Conservation (phyloP, 2,888 invertebrate species). For the Diarsia dahlii region DNA sequence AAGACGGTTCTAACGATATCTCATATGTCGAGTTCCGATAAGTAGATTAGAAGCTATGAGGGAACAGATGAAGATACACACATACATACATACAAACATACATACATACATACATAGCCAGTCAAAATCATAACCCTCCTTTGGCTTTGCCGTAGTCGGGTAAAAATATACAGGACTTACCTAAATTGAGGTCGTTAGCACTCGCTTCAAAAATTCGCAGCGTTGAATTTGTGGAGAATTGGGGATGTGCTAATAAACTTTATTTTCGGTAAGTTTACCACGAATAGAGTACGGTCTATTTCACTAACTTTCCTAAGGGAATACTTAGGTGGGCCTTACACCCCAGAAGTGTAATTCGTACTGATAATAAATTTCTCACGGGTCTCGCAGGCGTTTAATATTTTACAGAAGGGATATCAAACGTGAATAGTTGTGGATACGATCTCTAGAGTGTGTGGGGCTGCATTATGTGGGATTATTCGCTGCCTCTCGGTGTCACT, state of each 20-base stretch:
- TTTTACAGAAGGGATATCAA: slow-evolving; percentile 39
- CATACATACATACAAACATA: too few species aligned
- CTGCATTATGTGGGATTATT: slow-evolving; percentile 35
- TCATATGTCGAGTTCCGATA: too few species aligned
- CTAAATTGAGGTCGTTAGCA: background rate
- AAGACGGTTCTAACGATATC: too few species aligned
- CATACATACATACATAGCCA: too few species aligned
- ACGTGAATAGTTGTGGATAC: background rate
- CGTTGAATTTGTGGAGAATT: background rate
- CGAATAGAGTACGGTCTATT: slow-evolving; percentile 9
- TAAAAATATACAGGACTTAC: background rate
- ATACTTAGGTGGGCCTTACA: slow-evolving; percentile 6
- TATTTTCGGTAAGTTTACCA: background rate
- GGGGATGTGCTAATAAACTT: slow-evolving; percentile 7
- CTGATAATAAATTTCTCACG: slow-evolving; percentile 45
- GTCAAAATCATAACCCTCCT: too few species aligned
- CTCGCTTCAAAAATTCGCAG: background rate
- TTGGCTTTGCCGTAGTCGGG: too few species aligned
- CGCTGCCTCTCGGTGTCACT: background rate
- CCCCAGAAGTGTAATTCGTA: slow-evolving; percentile 41
- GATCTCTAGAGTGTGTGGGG: slow-evolving; percentile 24
- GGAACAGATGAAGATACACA: too few species aligned
- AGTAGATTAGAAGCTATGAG: too few species aligned
- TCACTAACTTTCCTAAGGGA: slow-evolving; percentile 30
- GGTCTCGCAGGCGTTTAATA: slow-evolving; percentile 38